phyloP scores from a whole-genome alignment of 2,797 vertebrate genomes.

The Chelonia mydas region DNA sequence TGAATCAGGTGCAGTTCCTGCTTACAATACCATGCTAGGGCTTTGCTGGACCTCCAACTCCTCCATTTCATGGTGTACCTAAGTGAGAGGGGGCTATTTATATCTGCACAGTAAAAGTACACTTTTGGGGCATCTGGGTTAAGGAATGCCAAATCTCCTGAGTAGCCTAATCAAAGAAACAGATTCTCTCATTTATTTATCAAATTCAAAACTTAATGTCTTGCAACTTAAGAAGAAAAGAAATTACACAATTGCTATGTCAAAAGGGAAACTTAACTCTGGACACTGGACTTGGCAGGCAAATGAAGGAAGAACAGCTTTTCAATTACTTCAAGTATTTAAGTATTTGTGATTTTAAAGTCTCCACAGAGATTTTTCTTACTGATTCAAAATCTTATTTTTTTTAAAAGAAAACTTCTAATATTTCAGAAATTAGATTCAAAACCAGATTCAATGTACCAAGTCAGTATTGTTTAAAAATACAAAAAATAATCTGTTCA shows the following conservation, averaged over 20 bases:
- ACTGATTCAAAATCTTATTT: neutral
- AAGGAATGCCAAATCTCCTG: neutral
- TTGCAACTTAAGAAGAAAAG: neutral
- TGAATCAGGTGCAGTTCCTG: neutral
- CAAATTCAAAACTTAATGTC: neutral
- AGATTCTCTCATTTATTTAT: neutral
- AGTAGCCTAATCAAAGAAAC: neutral
- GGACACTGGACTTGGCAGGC: neutral
- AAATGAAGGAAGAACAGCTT: neutral
- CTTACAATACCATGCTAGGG: neutral
- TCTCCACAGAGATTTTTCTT: neutral
- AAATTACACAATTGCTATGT: neutral
- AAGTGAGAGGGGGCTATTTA: neutral
- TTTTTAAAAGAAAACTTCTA: neutral
- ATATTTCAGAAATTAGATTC: neutral
- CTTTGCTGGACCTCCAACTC: neutral
- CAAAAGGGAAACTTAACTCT: neutral
- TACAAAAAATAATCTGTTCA: neutral
- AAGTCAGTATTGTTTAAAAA: neutral
- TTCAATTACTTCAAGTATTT: neutral
- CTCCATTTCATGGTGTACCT: neutral
- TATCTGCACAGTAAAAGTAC: neutral
- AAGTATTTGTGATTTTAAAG: neutral
- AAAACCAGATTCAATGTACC: neutral
- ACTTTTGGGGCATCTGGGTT: neutral